A percentile compares a stretch with the other conserved stretches of the same genome.
phyloP scores from a whole-genome alignment of 2,888 invertebrate species.

The Mechanitis messenoides region DNA sequence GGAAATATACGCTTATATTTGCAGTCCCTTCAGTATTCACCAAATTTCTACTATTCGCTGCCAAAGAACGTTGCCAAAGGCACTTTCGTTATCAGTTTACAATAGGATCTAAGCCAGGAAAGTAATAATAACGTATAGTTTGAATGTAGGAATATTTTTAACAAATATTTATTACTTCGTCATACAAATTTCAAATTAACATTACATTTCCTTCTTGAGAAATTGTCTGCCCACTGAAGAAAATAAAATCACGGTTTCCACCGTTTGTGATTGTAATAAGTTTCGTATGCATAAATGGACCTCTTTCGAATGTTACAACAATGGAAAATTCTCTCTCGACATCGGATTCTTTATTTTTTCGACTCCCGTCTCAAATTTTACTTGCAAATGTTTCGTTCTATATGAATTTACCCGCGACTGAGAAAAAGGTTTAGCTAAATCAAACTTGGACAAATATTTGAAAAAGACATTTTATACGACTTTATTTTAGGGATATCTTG shows the following conservation, averaged over 20 bases:
- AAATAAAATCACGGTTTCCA: constrained; percentile 22
- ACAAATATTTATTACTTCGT: too few species aligned
- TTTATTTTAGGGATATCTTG: not conserved
- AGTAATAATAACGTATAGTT: too few species aligned
- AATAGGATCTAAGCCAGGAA: too few species aligned
- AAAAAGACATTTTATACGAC: constrained; percentile 23
- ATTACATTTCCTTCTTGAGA: not conserved
- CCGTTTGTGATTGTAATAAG: constrained; percentile 22
- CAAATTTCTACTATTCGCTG: too few species aligned
- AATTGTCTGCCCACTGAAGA: not conserved
- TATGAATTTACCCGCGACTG: constrained; percentile 61
- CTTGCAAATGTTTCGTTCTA: constrained; percentile 70
- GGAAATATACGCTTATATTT: too few species aligned
- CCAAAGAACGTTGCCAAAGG: too few species aligned
- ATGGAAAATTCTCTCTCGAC: constrained; percentile 58
- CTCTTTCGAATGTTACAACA: constrained; percentile 61
- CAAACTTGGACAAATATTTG: constrained; percentile 57
- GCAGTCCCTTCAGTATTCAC: too few species aligned
- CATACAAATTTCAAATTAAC: not conserved
- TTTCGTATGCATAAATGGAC: constrained; percentile 69
- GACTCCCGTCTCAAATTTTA: constrained; percentile 62
- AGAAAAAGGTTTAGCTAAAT: constrained; percentile 35
- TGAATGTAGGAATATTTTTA: too few species aligned
- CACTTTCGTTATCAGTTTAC: too few species aligned
- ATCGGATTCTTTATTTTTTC: constrained; percentile 55